Base-by-base conservation (phyloP, 2,797 vertebrate species). In the Atherinosoma microstoma region DNA sequence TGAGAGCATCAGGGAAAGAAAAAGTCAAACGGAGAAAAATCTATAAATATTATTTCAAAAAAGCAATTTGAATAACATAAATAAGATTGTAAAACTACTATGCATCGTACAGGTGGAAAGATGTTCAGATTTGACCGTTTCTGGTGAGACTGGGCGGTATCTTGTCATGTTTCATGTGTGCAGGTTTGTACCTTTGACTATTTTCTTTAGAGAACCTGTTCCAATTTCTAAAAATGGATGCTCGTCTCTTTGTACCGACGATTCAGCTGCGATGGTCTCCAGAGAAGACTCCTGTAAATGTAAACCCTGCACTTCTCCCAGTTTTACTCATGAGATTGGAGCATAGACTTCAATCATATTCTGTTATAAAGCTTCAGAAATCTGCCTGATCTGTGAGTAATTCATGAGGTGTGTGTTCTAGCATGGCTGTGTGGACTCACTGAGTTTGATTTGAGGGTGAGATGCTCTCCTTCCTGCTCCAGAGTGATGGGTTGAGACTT, bases 401-500 rank as follows among this genome's bases (percentile, higher is more conserved):
- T 3, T 51, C n/a, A 3, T 22, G 20, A 10, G n/a, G 6, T 51
- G 2, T 51, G 47, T 10, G 20, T 22, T 22, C 2, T n/a, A n/a
- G 16, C 45, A n/a, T 20, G 16, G 15, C 10, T 32, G 62, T 54
- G 20, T 2, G 1, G 76, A 95, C 97, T 98, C 87, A 99, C 97
- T 94, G 97, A 95, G 94, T 96, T 95, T 90, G 97, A 91, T 95
- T 97, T 98, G 91, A 96, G 95, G 61, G 94, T 95, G 91, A 95
- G 95, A 69, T 91, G 93, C 89, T 97, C 97, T 86, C 95, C 95
- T 36, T 98, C 97, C 20, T 96, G 95, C 92, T 99, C 97, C 91
- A 96, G 96, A 79, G 96, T 95, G 92, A 96, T 97, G 79, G 96
- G 97, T 88, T 95, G 94, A 88, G 97, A 99, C 93, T 94, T 97